Percentiles rank a stretch among this genome's conserved stretches.
Conservation (phyloP, 2,797 vertebrate genomes). For the Glyptemys insculpta region DNA sequence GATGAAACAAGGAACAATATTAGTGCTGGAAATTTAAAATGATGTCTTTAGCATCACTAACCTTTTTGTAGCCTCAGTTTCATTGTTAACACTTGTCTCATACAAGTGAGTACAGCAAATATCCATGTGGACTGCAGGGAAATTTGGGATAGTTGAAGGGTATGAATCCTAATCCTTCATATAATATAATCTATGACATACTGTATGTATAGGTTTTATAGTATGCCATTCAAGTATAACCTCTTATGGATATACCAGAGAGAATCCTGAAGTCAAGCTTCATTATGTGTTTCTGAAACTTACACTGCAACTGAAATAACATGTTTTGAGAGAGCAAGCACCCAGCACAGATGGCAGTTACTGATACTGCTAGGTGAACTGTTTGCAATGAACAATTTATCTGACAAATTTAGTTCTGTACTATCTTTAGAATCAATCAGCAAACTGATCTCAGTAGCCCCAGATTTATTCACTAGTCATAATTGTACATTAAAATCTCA, state of each 20-base stretch:
- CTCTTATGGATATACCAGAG: neutral
- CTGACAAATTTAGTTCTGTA: neutral
- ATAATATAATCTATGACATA: neutral
- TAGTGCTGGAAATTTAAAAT: accelerated
- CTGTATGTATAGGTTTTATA: neutral
- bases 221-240: neutral
- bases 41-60: neutral
- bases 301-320: neutral
- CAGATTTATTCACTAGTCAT: neutral
- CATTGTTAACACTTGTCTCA: neutral
- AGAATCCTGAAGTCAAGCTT: neutral
- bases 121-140: neutral
- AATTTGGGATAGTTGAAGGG: neutral
- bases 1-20: neutral
- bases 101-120: neutral
- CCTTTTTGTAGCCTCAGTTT: neutral
- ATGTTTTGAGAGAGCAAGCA: neutral
- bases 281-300: neutral
- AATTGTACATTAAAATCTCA: neutral
- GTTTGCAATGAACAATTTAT: neutral
- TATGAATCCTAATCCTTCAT: neutral
- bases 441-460: neutral
- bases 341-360: neutral
- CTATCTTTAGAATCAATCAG: neutral
- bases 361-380: neutral